These are phyloP conservation scores for Epinephelus awoara DNA, from an alignment of 2,797 vertebrate genomes.

Conservation along the genomic window DNA sequence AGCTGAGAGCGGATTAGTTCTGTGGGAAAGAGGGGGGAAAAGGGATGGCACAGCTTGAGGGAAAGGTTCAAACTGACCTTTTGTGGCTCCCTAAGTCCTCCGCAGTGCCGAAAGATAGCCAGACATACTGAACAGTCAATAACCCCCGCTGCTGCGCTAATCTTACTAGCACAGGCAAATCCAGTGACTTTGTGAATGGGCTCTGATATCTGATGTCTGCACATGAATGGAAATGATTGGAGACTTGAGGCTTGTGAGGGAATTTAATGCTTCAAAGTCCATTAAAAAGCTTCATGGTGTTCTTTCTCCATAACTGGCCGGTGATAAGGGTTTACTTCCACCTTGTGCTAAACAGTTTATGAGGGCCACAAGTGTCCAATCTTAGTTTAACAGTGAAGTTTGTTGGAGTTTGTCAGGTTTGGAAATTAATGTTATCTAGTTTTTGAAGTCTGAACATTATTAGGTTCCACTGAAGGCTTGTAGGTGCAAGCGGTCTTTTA, in stretches of 20 bases:
- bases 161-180: slow-evolving; percentile 74
- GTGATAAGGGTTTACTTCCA: slow-evolving; percentile 17
- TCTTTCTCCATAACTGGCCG: slow-evolving; percentile 33
- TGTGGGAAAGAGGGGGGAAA: slow-evolving; percentile 81
- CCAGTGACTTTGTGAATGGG: slow-evolving; percentile 71
- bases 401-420: slow-evolving; percentile 19
- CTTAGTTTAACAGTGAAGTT: slow-evolving; percentile 33
- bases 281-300: slow-evolving; percentile 37
- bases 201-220: slow-evolving; percentile 75
- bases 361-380: slow-evolving; percentile 1
- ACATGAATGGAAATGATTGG: slow-evolving; percentile 74
- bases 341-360: slow-evolving; percentile 16
- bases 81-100: slow-evolving; percentile 79
- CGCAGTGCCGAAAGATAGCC: slow-evolving; percentile 78
- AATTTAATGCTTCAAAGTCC: slow-evolving; percentile 57
- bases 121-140: slow-evolving; percentile 70
- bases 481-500: neutral
- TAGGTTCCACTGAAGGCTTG: neutral
- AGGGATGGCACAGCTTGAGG: slow-evolving; percentile 69
- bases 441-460: slow-evolving; percentile 14
- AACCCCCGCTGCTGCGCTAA: slow-evolving; percentile 70
- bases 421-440: slow-evolving; percentile 6
- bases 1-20: slow-evolving; percentile 86
- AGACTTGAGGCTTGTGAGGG: slow-evolving; percentile 57
- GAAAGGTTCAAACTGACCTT: slow-evolving; percentile 82